A percentile compares a stretch with the other conserved stretches of the same genome.
Evolutionary conservation across 2,888 invertebrate species (phyloP).

Genomic region (Hemaris fuciformis): DNA sequence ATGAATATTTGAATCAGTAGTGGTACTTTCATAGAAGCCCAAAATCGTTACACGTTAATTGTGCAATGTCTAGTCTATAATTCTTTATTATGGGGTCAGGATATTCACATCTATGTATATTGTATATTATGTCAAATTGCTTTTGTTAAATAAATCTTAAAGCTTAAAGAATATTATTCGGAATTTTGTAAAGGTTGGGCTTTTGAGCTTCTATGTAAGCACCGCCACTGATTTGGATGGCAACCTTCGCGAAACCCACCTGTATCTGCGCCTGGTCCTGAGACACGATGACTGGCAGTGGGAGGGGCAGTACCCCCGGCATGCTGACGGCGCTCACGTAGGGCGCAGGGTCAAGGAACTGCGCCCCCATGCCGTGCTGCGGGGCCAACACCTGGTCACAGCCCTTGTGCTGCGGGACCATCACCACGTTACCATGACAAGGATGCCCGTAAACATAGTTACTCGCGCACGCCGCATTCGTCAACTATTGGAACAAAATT

Average conservation of each 20-base stretch:
- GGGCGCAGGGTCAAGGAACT: constrained; percentile 62
- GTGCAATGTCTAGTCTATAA: no score
- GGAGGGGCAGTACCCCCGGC: constrained; percentile 43
- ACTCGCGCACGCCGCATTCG: background rate
- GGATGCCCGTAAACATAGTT: constrained; percentile 16
- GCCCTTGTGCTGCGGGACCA: constrained; percentile 35
- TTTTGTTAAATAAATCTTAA: no score
- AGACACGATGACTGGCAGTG: constrained; percentile 55
- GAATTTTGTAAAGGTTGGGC: no score
- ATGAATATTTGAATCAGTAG: no score
- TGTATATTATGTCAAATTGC: no score
- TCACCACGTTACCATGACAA: constrained; percentile 27
- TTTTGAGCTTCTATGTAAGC: no score
- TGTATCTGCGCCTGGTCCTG: constrained; percentile 62
- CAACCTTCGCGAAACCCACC: constrained; percentile 36
- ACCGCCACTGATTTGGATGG: no score
- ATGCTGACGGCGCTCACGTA: constrained; percentile 51
- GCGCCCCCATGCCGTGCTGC: constrained; percentile 62
- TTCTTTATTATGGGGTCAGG: no score
- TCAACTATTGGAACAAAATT: background rate
- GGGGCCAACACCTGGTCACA: constrained; percentile 49
- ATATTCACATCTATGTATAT: no score
- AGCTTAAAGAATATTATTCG: no score
- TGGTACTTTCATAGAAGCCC: no score
- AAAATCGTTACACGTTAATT: no score